These are phyloP conservation scores for Myotis yumanensis DNA, from an alignment of 2,113 vertebrate species.

Conservation along the genomic window DNA sequence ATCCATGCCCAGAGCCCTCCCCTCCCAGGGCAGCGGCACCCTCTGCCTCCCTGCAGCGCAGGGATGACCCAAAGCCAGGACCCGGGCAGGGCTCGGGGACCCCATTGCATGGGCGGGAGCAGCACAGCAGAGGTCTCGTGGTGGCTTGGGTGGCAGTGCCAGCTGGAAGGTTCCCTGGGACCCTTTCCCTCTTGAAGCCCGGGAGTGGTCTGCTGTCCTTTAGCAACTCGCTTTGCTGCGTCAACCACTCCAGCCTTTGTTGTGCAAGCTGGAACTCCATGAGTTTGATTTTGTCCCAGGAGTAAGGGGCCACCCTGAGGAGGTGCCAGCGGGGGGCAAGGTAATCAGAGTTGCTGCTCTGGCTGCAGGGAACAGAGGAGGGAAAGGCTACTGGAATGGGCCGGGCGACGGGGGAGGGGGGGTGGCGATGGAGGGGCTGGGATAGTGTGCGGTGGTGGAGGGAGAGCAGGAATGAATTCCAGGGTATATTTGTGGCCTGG, in stretches of 20 bases:
- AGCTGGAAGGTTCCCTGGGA: not conserved
- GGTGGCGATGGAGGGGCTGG: too few species aligned
- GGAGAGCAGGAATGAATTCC: fast-evolving
- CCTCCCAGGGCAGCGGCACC: not conserved
- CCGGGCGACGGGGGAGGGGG: too few species aligned
- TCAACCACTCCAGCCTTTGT: not conserved
- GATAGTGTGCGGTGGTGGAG: fast-evolving
- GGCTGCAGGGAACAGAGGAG: not conserved
- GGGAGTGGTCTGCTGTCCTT: fast-evolving
- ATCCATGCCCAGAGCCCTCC: too few species aligned
- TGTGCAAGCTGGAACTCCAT: not conserved
- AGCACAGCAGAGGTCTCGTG: too few species aligned
- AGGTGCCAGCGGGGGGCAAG: not conserved
- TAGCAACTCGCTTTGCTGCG: not conserved
- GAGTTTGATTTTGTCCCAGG: not conserved
- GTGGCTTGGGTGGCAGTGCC: not conserved
- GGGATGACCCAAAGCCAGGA: too few species aligned
- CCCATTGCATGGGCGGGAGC: fast-evolving
- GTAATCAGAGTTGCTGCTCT: not conserved
- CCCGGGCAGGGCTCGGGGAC: not conserved
- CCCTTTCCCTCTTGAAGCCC: fast-evolving
- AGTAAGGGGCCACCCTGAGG: not conserved
- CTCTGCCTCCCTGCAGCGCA: too few species aligned
- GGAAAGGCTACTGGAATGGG: fast-evolving
- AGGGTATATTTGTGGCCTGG: not conserved